phyloP scores from a whole-genome alignment of 2,113 vertebrate species.

The Heteronetta atricapilla region DNA sequence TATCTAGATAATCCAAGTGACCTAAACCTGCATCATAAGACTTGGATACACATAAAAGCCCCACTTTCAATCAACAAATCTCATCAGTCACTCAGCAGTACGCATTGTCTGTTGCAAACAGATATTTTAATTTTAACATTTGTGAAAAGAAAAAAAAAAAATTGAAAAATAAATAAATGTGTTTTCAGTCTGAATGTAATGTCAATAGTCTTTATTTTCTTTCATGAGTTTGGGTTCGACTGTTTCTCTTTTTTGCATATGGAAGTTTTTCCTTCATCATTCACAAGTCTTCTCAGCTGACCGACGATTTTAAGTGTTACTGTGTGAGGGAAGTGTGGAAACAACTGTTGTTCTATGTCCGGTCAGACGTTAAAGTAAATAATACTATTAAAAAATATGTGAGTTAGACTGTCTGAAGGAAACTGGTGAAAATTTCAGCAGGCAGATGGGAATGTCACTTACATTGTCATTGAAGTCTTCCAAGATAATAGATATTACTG shows the following conservation, averaged over 20 bases:
- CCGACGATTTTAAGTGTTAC: not conserved
- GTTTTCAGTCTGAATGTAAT: not conserved
- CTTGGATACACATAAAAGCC: not conserved
- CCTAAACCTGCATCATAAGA: not conserved
- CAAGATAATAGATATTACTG: constrained; percentile 35
- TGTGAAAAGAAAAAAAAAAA: not conserved
- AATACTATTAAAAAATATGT: not conserved
- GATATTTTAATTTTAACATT: not conserved
- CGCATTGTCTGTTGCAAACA: not conserved
- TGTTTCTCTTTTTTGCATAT: not conserved
- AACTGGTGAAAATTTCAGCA: not conserved
- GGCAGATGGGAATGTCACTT: not conserved
- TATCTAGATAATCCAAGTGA: not conserved
- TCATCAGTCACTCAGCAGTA: not conserved
- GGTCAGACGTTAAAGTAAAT: not conserved
- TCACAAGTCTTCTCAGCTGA: not conserved
- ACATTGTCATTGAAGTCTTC: not conserved
- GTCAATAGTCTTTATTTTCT: not conserved
- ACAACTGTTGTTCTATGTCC: not conserved
- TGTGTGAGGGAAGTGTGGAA: not conserved
- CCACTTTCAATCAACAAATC: not conserved
- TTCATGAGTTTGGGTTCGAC: not conserved
- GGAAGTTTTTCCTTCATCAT: not conserved
- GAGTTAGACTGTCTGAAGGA: not conserved
- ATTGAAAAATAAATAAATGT: not conserved